Evolutionary conservation across 2,797 vertebrate genomes (phyloP), one percentile per base, ranked within the genome.

Genomic region (Benthosema pterotum): DNA sequence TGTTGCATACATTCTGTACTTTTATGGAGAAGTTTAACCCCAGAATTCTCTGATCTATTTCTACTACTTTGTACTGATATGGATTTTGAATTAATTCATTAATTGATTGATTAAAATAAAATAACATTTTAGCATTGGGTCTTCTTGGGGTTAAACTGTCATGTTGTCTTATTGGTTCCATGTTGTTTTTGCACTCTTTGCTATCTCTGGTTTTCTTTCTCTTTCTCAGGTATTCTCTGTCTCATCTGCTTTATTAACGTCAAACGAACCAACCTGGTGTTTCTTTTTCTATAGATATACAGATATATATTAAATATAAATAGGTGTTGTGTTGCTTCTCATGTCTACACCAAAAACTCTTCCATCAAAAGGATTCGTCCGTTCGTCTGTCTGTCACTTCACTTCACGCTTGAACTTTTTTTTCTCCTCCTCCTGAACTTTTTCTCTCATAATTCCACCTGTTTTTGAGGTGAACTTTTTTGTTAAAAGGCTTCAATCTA

Each of bases 171-270:
- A 3, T 25, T 90, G 89, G 84, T 90, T 89, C 93, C 87, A 88
- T 84, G 89, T 92, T 86, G 89, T 92, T 86, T n/a, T 88, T 93
- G 76, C 94, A 90, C 93, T 80, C 93, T 88, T 88, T 93, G 94
- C 93, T 95, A 92, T 93, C 91, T 96, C 90, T 91, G 84, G 91
- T 86, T 89, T 89, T 95, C 87, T 95, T n/a, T 91, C 95, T 93
- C 93, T 87, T 95, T 93, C 95, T 95, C 92, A 98, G 96, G 97
- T 96, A 89, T 96, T 96, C 95, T 95, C 91, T 97, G 91, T 95
- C 96, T 95, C 94, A 95, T 94, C 96, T 90, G 92, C 94, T 95
- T 95, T 95, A 96, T 94, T 99, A 97, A 96, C 91, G 89, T 87
- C 91, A 85, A 94, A 88, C 91, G 91, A n/a, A n/a, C n/a, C n/a